These are phyloP conservation scores for Dascillus cervinus DNA, from an alignment of 2,888 invertebrate genomes.

Conservation along the genomic window DNA sequence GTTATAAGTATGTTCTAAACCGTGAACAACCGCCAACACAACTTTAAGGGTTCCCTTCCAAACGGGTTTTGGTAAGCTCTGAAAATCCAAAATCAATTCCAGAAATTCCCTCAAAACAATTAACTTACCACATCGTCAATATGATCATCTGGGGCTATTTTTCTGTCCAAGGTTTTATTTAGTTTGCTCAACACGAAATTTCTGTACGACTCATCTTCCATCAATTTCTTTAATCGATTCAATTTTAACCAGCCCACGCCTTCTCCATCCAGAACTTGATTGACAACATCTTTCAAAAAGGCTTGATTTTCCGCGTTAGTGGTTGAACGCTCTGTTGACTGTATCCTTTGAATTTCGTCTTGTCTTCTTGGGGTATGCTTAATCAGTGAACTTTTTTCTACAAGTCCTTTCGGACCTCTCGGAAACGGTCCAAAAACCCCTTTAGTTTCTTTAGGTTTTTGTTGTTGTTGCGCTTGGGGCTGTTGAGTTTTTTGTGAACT, in stretches of 20 bases:
- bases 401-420: constrained; percentile 72
- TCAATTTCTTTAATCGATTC: constrained; percentile 84
- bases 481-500: constrained; percentile 24
- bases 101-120: constrained; percentile 2
- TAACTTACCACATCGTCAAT: constrained; percentile 91
- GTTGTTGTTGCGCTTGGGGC: constrained; percentile 23
- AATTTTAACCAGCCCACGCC: constrained; percentile 96
- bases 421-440: constrained; percentile 69
- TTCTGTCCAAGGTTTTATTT: constrained; percentile 87
- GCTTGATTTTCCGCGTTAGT: constrained; percentile 87
- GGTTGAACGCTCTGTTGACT: constrained; percentile 62
- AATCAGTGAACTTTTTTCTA: constrained; percentile 84
- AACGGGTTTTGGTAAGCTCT: constrained; percentile 83
- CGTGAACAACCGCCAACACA: constrained; percentile 80
- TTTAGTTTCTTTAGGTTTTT: constrained; percentile 40
- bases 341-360: constrained; percentile 60
- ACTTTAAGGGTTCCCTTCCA: constrained; percentile 97
- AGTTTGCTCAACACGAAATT: constrained; percentile 92
- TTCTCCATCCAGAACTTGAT: constrained; percentile 81
- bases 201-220: constrained; percentile 98
- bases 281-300: constrained; percentile 83
- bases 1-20: constrained; percentile 83
- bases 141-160: constrained; percentile 91
- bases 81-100: too few species aligned
- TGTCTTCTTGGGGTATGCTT: constrained; percentile 66